Conservation (phyloP, 37 sponge, comb jelly and placozoan genomes). For the Beroe forskalii region DNA sequence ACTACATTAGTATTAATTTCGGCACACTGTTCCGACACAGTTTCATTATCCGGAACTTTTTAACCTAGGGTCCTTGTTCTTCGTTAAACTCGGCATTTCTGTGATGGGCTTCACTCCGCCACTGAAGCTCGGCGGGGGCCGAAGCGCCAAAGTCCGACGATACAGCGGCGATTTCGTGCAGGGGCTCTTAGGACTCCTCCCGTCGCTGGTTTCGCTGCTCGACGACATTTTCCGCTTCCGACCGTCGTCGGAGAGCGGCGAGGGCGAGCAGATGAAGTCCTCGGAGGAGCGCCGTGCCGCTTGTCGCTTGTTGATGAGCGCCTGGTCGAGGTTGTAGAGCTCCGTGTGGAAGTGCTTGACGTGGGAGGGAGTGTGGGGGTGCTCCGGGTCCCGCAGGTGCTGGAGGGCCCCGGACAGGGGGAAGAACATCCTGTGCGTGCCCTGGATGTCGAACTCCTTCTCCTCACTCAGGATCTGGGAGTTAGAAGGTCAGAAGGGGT, state of each 20-base stretch:
- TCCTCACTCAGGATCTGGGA: constrained; percentile 29
- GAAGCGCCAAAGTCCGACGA: neutral
- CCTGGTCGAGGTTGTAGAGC: constrained; percentile 56
- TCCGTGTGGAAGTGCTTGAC: constrained; percentile 38
- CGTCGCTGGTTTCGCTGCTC: constrained; percentile 64
- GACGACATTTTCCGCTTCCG: constrained; percentile 42
- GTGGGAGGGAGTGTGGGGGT: constrained; percentile 29
- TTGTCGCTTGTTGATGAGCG: constrained; percentile 49
- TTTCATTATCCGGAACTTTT: constrained; percentile 46
- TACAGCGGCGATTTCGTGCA: constrained; percentile 58
- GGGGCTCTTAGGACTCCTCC: constrained; percentile 55
- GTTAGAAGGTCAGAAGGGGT: no score
- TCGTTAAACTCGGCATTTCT: constrained; percentile 6
- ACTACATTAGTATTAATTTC: neutral
- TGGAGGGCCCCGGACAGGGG: constrained; percentile 39
- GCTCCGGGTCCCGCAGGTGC: constrained; percentile 60
- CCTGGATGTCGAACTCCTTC: neutral
- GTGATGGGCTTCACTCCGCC: constrained; percentile 54
- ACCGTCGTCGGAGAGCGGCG: constrained; percentile 53
- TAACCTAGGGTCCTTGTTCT: constrained; percentile 38
- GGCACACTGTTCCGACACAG: neutral
- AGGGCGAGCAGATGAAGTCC: constrained; percentile 40
- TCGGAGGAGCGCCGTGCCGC: constrained; percentile 17
- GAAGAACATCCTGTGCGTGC: constrained; percentile 53
- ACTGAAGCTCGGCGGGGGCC: constrained; percentile 40